Evolutionary conservation across 1,140 invertebrate genomes (phyloP).

Genomic region (Micrasema longulum): DNA sequence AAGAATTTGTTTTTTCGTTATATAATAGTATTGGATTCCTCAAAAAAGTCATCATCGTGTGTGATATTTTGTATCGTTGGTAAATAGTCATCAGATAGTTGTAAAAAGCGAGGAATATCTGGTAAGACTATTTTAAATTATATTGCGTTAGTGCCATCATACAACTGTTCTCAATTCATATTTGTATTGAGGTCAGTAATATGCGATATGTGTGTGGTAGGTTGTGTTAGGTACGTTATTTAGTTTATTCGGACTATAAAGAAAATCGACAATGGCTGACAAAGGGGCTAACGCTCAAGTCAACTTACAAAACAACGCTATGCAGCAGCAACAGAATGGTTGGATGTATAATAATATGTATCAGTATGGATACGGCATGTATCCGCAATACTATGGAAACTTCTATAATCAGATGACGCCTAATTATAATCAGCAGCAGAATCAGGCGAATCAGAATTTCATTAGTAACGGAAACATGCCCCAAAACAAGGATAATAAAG

Average conservation of each 20-base stretch:
- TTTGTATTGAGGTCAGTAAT: conserved; percentile 15
- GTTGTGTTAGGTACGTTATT: no score
- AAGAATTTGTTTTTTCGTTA: no score
- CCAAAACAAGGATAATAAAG: conserved; percentile 56
- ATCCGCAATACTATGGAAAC: conserved; percentile 63
- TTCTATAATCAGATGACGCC: conserved; percentile 63
- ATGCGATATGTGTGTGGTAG: conserved; percentile 1
- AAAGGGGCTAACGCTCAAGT: conserved; percentile 57
- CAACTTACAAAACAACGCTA: conserved; percentile 63
- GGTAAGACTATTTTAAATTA: conserved; percentile 23
- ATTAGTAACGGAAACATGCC: background rate
- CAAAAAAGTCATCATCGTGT: no score
- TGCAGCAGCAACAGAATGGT: conserved; percentile 60
- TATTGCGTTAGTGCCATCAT: background rate
- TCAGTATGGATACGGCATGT: conserved; percentile 64
- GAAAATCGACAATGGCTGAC: conserved; percentile 25
- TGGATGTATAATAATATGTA: conserved; percentile 66
- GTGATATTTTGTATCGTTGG: no score
- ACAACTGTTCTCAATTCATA: conserved; percentile 4
- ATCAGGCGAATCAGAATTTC: conserved; percentile 27
- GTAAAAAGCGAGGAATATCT: background rate
- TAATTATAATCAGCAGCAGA: conserved; percentile 48
- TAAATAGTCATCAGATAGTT: no score
- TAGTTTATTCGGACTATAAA: no score
- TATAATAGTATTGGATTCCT: no score